phyloP scores from a whole-genome alignment of 1,140 invertebrate species.

The Tetragonula clypearis region DNA sequence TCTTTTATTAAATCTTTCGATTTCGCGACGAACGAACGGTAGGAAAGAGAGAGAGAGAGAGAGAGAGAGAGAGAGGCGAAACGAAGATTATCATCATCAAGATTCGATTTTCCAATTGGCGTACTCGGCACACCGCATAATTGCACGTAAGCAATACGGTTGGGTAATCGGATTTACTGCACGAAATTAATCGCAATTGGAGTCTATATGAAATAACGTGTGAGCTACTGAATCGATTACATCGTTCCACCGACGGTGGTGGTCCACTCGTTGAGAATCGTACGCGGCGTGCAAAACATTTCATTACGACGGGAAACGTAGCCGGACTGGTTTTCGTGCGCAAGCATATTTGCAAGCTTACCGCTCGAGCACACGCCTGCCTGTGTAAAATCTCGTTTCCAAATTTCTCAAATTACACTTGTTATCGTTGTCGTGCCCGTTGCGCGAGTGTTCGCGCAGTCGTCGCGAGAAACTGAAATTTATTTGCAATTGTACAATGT shows the following conservation, averaged over 20 bases:
- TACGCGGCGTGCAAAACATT: constrained; percentile 42
- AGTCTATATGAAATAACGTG: constrained; percentile 26
- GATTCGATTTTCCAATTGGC: constrained; percentile 29
- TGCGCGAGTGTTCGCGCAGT: background rate
- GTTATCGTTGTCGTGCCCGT: background rate
- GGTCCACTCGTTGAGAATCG: constrained; percentile 21
- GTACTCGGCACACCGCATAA: constrained; percentile 11
- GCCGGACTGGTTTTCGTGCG: background rate
- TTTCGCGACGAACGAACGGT: background rate
- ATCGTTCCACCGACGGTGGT: constrained; percentile 14
- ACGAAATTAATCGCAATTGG: constrained; percentile 39
- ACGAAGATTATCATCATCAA: background rate
- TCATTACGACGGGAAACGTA: constrained; percentile 53
- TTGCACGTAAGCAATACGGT: constrained; percentile 34
- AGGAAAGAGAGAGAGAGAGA: no score
- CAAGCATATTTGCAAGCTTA: background rate
- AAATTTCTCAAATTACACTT: background rate
- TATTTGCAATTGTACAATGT: no score
- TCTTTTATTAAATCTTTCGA: no score
- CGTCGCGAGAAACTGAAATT: background rate
- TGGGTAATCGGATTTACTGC: constrained; percentile 30
- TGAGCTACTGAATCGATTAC: constrained; percentile 34
- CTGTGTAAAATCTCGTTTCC: background rate
- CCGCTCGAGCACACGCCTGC: no score
- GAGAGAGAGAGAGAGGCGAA: background rate